Percentiles rank a stretch among this genome's conserved stretches.
These are phyloP conservation scores for Zootermopsis nevadensis DNA, from an alignment of 2,888 invertebrate species.

Conservation along the genomic window DNA sequence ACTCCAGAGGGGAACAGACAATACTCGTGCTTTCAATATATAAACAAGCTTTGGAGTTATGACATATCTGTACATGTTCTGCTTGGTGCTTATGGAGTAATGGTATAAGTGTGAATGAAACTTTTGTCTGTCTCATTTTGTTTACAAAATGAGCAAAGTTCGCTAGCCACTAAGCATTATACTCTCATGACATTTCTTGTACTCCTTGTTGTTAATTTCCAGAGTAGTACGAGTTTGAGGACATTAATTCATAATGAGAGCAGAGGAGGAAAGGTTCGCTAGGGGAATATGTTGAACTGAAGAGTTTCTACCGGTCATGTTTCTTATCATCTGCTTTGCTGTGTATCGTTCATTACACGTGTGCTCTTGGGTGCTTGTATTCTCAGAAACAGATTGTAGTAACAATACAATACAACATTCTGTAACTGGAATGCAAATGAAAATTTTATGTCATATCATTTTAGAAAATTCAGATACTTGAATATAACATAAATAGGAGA, in stretches of 20 bases:
- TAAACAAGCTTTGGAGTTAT: neutral
- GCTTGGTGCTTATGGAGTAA: neutral
- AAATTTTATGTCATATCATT: too few species aligned
- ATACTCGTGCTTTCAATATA: neutral
- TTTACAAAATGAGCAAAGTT: neutral
- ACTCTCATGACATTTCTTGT: neutral
- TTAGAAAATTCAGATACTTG: too few species aligned
- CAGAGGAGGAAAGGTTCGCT: neutral
- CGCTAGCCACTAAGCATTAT: constrained; percentile 1
- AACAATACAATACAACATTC: too few species aligned
- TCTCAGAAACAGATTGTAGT: too few species aligned
- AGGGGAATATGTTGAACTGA: neutral
- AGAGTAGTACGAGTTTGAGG: neutral
- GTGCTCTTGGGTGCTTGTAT: too few species aligned
- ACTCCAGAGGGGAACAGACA: neutral
- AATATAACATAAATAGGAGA: too few species aligned
- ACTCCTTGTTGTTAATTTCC: neutral
- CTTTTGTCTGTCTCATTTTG: neutral
- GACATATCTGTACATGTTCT: neutral
- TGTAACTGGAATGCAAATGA: too few species aligned
- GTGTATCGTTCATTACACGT: too few species aligned
- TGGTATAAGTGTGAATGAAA: constrained; percentile 3
- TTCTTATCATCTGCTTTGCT: too few species aligned
- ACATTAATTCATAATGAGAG: neutral
- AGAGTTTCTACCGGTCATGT: too few species aligned